Conservation (phyloP, 2,888 invertebrate species). For the Sarcophaga caerulescens region DNA sequence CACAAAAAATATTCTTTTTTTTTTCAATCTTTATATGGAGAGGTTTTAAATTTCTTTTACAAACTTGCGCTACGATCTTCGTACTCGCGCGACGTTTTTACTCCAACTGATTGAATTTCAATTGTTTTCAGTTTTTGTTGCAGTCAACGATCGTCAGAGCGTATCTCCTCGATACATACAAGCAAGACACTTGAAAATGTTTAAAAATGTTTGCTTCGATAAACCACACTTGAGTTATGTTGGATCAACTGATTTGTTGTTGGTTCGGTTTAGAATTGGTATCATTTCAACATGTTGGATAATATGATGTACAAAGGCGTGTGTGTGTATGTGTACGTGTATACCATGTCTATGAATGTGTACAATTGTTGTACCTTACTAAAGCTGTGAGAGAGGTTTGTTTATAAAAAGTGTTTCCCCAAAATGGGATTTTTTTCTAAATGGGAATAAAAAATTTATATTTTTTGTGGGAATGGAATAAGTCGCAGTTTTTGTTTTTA, state of each 20-base stretch:
- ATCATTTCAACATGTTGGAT: constrained; percentile 44
- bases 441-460: no score
- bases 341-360: no score
- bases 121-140: constrained; percentile 34
- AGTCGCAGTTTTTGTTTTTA: no score
- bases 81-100: constrained; percentile 62
- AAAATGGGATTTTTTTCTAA: no score
- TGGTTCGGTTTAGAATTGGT: background rate
- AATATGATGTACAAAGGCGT: background rate
- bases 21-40: background rate
- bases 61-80: constrained; percentile 58
- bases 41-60: constrained; percentile 33
- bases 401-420: no score
- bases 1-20: background rate
- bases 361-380: no score
- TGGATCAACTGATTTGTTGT: constrained; percentile 40
- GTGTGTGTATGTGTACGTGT: no score
- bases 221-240: constrained; percentile 12
- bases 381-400: no score
- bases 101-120: constrained; percentile 62
- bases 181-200: background rate
- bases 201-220: constrained; percentile 18
- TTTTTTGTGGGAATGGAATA: no score
- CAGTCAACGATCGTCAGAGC: constrained; percentile 58
- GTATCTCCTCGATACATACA: constrained; percentile 53